Base-by-base conservation (phyloP, 2,113 vertebrate genomes). In the Oreochromis tanganicae region DNA sequence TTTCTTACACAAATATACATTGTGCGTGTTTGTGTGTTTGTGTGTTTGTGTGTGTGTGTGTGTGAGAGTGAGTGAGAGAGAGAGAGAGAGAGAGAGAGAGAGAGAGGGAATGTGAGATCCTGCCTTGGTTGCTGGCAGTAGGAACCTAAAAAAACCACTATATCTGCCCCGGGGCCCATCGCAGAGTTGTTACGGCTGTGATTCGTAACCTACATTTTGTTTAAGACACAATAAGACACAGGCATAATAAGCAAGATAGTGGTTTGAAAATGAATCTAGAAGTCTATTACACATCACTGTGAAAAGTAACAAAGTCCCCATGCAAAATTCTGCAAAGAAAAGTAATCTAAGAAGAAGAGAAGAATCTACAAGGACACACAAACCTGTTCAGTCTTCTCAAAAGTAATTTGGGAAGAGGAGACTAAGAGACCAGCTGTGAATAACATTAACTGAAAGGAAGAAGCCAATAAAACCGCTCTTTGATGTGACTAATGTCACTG, bases 401-500 rank as follows among this genome's bases (percentile, higher is more conserved):
- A 50, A 78, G 73, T 78, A 78, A 78, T 78, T 52, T 78, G 50
- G 57, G 83, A 84, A n/a, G 61, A 86, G 55, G 79, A 80, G 48
- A 38, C 73, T 32, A 63, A 56, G 63, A 85, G 87, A 59, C 43
- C 82, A 86, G 86, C 85, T 87, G 48, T 19, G 89, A 91, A 89
- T 88, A 88, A 87, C 34, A 55, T 81, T 87, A 43, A 89, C 46
- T 89, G 56, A 85, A 81, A 85, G 78, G 36, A 84, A 80, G 61
- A 87, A 92, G 83, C 78, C 85, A 89, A 87, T 91, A 85, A 88
- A 91, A 84, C 52, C 84, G 68, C 41, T 83, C 61, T 78, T 85
- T 87, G 50, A 88, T 90, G 88, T 90, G 88, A 92, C 89, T 91
- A 88, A 91, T 87, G 85, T 86, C 88, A 89, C 82, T 11, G 63